A percentile compares a stretch with the other conserved stretches of the same genome.
phyloP scores from a whole-genome alignment of 2,888 invertebrate species.

The Nephrocerus scutellatus region DNA sequence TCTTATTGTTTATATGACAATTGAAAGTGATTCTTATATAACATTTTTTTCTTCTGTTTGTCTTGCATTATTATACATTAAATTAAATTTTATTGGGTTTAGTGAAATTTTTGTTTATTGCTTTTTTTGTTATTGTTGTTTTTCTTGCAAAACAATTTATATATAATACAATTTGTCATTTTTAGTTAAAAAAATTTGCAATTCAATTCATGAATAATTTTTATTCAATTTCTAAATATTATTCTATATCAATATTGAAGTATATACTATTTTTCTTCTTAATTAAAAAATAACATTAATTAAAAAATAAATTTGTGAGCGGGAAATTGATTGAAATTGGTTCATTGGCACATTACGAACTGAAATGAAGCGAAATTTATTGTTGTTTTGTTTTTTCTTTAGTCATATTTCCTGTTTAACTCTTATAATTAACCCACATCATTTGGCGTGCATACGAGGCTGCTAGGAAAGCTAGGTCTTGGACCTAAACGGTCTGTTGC shows the following conservation, averaged over 20 bases:
- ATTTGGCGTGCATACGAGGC: no score
- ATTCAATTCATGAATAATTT: no score
- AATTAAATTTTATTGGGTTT: constrained; percentile 4
- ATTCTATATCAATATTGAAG: not conserved
- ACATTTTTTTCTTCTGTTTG: constrained; percentile 13
- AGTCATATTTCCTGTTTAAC: no score
- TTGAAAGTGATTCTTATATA: constrained; percentile 16
- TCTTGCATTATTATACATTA: constrained; percentile 7
- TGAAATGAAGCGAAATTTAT: no score
- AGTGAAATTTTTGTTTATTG: constrained; percentile 7
- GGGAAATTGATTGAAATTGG: no score
- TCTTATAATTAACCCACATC: no score
- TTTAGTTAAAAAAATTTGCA: no score
- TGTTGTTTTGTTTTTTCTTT: no score
- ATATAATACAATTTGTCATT: not conserved
- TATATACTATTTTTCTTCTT: not conserved
- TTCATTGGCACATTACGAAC: no score
- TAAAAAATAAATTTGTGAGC: no score
- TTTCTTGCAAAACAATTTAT: not conserved
- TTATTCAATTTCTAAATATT: constrained; percentile 4
- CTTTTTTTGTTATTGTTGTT: constrained; percentile 1
- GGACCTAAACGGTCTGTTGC: no score
- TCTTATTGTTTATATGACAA: constrained; percentile 5
- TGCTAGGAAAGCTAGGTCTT: no score
- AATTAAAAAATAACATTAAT: not conserved